Base-by-base conservation (phyloP, 2,797 vertebrate genomes). In the Cygnus olor region DNA sequence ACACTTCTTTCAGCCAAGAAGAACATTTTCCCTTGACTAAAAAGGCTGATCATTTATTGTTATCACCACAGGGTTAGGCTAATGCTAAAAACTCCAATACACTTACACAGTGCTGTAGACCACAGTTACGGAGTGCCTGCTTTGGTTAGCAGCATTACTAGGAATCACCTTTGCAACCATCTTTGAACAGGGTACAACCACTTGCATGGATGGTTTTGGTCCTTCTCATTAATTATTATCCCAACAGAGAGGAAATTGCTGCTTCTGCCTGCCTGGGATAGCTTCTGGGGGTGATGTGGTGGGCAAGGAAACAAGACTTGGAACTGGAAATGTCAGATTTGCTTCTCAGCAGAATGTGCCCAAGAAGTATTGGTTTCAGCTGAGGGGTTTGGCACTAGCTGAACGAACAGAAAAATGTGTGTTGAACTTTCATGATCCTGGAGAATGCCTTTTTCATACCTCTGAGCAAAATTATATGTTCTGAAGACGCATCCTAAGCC, bases 21-120 rank as follows among this genome's bases (percentile, higher is more conserved):
- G 68, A 54, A 74, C 61, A 63, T 54, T 56, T 36, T 42, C 40
- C 71, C 83, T 85, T 64, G 56, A 80, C 87, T 83, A 60, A 94
- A 83, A 87, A 71, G n/a, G 5, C 0, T 3, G 17, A 64, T 53
- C 2, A 0, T 76, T 90, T 64, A 79, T 66, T 0, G 0, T 53
- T 69, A 61, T 72, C 36, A 60, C 51, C 20, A 40, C 32, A 72
- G 38, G 42, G 11, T 49, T 61, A 73, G 47, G 30, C 19, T 66
- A 89, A 60, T 21, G 15, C 45, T 81, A 68, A 60, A 68, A 83
- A 51, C 45, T 7, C 45, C 13, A 34, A 44, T 34, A 21, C 0
- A 11, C 66, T 89, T 64, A 47, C 47, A 18, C 38, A 18, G 6
- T 32, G n/a, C 9, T 70, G 24, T 38, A 79, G 56, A 32, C 49